Percentiles rank a stretch among this genome's conserved stretches.
Conservation (phyloP, 2,888 invertebrate species). For the Ichneumoninae sp. region DNA sequence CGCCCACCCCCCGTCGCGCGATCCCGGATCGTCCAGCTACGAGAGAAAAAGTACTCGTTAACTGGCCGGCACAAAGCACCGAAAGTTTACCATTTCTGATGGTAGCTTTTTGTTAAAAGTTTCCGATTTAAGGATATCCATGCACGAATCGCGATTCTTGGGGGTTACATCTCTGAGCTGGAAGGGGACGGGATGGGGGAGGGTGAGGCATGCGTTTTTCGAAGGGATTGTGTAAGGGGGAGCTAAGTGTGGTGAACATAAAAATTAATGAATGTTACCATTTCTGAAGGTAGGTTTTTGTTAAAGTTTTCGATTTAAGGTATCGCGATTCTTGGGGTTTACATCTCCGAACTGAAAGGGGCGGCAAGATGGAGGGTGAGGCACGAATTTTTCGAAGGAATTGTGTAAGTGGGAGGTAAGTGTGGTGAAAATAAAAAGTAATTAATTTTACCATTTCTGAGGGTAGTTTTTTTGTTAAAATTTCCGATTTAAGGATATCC, state of each 20-base stretch:
- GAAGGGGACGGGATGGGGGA: slow-evolving; percentile 3
- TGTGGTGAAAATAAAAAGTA: slow-evolving; percentile 38
- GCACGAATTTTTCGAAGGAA: slow-evolving; percentile 14
- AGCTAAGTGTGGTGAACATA: no score
- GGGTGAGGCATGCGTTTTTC: no score
- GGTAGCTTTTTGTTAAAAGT: no score
- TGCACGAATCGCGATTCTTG: slow-evolving; percentile 57
- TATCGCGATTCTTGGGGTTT: slow-evolving; percentile 56
- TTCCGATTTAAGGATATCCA: neutral
- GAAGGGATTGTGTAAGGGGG: no score
- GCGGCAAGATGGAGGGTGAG: neutral
- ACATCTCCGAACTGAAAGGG: slow-evolving; percentile 14
- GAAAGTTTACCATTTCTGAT: slow-evolving; percentile 10
- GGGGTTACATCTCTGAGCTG: slow-evolving; percentile 9
- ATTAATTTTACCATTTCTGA: slow-evolving; percentile 26
- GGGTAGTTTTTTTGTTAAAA: no score
- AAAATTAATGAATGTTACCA: no score
- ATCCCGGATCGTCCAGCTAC: neutral
- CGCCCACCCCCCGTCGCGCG: neutral
- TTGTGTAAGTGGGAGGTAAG: slow-evolving; percentile 15
- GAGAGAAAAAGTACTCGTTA: slow-evolving; percentile 40
- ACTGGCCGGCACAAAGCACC: neutral
- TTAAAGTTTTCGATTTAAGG: no score
- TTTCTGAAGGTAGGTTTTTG: no score
- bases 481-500: no score